phyloP scores from a whole-genome alignment of 2,113 vertebrate species.

The Synchiropus splendidus region DNA sequence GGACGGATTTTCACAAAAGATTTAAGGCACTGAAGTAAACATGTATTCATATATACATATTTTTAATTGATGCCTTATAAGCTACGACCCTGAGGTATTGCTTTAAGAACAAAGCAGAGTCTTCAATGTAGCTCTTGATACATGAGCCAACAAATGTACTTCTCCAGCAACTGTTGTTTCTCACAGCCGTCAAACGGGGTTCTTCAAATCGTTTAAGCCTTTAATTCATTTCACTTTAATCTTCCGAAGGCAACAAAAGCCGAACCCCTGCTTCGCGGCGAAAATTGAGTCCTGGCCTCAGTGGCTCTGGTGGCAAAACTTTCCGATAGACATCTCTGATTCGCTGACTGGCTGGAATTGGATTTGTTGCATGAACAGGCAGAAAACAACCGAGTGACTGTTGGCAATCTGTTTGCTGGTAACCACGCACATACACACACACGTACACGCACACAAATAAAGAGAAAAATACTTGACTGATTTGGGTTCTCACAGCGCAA shows the following conservation, averaged over 20 bases:
- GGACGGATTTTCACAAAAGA: too few relatives aligned
- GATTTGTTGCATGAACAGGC: slow-evolving; percentile 55
- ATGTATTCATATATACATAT: too few relatives aligned
- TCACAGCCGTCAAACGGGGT: too few relatives aligned
- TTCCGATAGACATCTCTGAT: slow-evolving; percentile 42
- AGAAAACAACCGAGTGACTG: slow-evolving; percentile 45
- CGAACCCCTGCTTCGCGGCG: slow-evolving; percentile 16
- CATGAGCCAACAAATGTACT: too few relatives aligned
- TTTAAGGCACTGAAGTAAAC: too few relatives aligned
- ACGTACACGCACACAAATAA: slow-evolving; percentile 1
- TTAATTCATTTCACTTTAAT: slow-evolving; percentile 8
- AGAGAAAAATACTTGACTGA: slow-evolving; percentile 22
- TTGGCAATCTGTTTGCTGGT: slow-evolving; percentile 42
- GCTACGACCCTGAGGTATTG: too few relatives aligned
- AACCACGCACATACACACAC: slow-evolving; percentile 18
- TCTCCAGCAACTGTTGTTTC: too few relatives aligned
- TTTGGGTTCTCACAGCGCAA: slow-evolving; percentile 34
- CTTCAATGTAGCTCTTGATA: too few relatives aligned
- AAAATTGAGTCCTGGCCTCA: slow-evolving; percentile 32
- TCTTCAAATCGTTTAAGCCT: too few relatives aligned
- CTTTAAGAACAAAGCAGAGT: too few relatives aligned
- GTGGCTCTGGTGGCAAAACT: slow-evolving; percentile 28
- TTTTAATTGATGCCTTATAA: too few relatives aligned
- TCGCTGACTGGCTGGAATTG: slow-evolving; percentile 47
- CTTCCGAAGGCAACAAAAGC: slow-evolving; percentile 17